Evolutionary conservation across 2,113 vertebrate genomes (phyloP), one percentile per base, ranked within the genome.

Genomic region (Neogobius melanostomus): DNA sequence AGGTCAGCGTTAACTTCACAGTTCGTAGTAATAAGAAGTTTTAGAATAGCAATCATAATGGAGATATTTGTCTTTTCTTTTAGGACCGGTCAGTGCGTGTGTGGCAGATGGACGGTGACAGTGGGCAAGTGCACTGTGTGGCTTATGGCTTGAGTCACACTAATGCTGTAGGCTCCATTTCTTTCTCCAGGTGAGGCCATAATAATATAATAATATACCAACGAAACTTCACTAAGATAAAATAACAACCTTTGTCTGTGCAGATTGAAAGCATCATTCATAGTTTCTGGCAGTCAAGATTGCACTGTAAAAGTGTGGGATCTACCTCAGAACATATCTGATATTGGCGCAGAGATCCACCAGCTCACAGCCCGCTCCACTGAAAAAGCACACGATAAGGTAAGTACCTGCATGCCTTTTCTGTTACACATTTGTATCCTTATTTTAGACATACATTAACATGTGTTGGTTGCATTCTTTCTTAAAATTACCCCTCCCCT

Each of bases 281-380:
- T 98, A 53, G 95, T 95, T 15, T 96, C 96, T 0, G 96, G 96
- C 71, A 98, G 97, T 87, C 96, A 98, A 87, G 98, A 99, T 89
- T 98, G 93, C 28, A 99, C 97, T 0, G 81, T 99, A 60, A 99
- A 99, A 87, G 83, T 98, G 44, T 99, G 98, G 98, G 91, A 92
- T 14, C 90, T 99, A 15, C 94, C 96, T 0, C 91, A 91, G 52
- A 76, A 81, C 28, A 72, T 94, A 21, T 45, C 81, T 0, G 70
- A 82, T 8, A 78, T 76, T 17, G 46, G 16, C 8, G 47, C 57
- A 1, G 88, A 79, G 0, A 79, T 90, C 0, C 66, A 88, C 16
- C 71, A 68, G 28, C 90, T 99, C 16, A 91, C 83, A 0, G 89
- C 94, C 2, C 88, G 88, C 6, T 47, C 88, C 57, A 98, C 97